Percentiles rank a stretch among this genome's conserved stretches.
phyloP scores from a whole-genome alignment of 1,140 invertebrate genomes.

The Leguminivora glycinivorella region DNA sequence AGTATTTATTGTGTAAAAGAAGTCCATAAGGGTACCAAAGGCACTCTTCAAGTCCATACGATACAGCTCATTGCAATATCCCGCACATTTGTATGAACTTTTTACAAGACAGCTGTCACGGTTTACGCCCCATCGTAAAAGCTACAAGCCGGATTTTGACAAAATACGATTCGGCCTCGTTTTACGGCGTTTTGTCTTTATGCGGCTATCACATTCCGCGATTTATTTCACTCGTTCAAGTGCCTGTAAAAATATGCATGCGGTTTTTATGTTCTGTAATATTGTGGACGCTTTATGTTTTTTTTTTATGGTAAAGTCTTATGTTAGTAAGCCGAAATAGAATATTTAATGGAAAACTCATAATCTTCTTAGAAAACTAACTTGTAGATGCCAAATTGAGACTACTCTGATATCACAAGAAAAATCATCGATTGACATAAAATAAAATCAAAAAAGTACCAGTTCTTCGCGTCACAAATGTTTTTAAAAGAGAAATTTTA shows the following conservation, averaged over 20 bases:
- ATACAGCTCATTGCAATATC: background rate
- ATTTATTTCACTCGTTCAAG: constrained; percentile 28
- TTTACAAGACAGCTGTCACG: constrained; percentile 28
- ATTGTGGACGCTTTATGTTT: background rate
- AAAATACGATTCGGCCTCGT: constrained; percentile 20
- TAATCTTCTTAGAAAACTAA: no score
- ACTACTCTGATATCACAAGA: no score
- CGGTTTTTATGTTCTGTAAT: background rate
- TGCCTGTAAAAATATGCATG: constrained; percentile 20
- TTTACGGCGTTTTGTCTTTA: constrained; percentile 28
- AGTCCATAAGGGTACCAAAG: no score
- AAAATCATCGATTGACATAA: no score
- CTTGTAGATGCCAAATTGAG: no score
- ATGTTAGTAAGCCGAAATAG: no score
- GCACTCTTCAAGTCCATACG: background rate
- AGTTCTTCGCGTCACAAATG: no score
- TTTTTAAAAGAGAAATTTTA: no score
- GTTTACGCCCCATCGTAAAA: constrained; percentile 25
- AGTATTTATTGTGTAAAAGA: no score
- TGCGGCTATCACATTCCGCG: constrained; percentile 15
- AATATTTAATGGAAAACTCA: no score
- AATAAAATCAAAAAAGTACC: no score
- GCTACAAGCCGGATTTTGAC: constrained; percentile 19
- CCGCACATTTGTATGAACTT: constrained; percentile 28
- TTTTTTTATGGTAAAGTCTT: background rate